These are phyloP conservation scores for Deilephila elpenor DNA, from an alignment of 2,888 invertebrate species.

Conservation along the genomic window DNA sequence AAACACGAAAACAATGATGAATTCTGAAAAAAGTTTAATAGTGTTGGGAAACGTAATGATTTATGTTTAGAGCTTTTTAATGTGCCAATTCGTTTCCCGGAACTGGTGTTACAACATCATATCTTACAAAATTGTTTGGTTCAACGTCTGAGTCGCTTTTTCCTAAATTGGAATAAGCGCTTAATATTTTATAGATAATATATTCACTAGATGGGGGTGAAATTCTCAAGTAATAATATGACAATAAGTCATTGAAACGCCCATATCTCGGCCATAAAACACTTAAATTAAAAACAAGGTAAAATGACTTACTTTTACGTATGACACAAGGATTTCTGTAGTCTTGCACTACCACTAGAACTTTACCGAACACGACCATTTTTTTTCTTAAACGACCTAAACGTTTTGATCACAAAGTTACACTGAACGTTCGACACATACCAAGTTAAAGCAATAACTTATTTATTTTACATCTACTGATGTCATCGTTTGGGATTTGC, in stretches of 20 bases:
- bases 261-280: neutral
- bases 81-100: neutral
- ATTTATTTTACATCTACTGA: slow-evolving; percentile 56
- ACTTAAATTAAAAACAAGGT: neutral
- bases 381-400: slow-evolving; percentile 41
- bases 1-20: slow-evolving; percentile 12
- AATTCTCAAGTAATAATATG: no score
- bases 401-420: slow-evolving; percentile 39
- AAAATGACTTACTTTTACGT: slow-evolving; percentile 57
- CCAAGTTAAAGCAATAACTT: slow-evolving; percentile 41
- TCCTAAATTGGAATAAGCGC: no score
- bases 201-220: no score
- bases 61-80: neutral
- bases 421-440: slow-evolving; percentile 45
- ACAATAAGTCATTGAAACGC: no score
- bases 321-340: slow-evolving; percentile 42
- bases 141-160: neutral
- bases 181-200: no score
- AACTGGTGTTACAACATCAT: neutral
- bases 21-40: slow-evolving; percentile 11
- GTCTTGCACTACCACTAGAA: slow-evolving; percentile 54
- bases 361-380: slow-evolving; percentile 56
- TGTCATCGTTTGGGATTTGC: slow-evolving; percentile 56
- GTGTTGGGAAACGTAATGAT: slow-evolving; percentile 4
- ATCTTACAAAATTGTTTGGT: neutral